A percentile compares a stretch with the other conserved stretches of the same genome.
These are phyloP conservation scores for Tuta absoluta DNA, from an alignment of 2,888 invertebrate species.

Conservation along the genomic window DNA sequence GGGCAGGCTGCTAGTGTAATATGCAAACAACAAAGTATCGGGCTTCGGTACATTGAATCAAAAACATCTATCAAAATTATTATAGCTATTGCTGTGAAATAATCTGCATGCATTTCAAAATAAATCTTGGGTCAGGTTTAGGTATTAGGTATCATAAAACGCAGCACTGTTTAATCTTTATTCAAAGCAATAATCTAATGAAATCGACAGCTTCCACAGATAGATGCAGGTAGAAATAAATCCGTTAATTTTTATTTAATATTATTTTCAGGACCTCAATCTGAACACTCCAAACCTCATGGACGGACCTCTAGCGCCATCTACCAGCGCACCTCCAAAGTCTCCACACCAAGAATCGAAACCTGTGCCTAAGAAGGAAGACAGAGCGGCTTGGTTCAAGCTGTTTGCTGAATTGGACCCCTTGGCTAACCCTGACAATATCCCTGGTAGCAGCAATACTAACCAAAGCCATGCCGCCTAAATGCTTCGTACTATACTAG, in stretches of 20 bases:
- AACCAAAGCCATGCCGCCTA: conserved; percentile 79
- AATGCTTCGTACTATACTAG: conserved; percentile 22
- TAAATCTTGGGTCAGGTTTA: no score
- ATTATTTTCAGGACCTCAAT: conserved; percentile 28
- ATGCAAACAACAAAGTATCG: no score
- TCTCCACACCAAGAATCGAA: conserved; percentile 33
- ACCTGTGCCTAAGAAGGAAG: conserved; percentile 74
- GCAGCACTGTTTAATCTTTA: no score
- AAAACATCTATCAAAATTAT: no score
- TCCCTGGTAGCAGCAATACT: conserved; percentile 67
- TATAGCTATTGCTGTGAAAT: no score
- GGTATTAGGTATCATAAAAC: no score
- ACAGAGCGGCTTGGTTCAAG: conserved; percentile 89
- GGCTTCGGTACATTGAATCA: no score
- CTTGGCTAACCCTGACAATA: conserved; percentile 89
- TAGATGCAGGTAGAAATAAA: no score
- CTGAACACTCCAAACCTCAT: conserved; percentile 48
- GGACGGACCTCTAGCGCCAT: conserved; percentile 51
- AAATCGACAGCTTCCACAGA: no score
- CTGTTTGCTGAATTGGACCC: conserved; percentile 97
- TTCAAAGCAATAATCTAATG: no score
- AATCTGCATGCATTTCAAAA: no score
- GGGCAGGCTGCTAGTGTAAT: no score
- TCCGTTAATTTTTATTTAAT: neutral
- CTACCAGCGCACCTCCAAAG: conserved; percentile 32